These are phyloP conservation scores for Orestias chungarensis DNA, from an alignment of 2,797 vertebrate genomes.

Conservation along the genomic window DNA sequence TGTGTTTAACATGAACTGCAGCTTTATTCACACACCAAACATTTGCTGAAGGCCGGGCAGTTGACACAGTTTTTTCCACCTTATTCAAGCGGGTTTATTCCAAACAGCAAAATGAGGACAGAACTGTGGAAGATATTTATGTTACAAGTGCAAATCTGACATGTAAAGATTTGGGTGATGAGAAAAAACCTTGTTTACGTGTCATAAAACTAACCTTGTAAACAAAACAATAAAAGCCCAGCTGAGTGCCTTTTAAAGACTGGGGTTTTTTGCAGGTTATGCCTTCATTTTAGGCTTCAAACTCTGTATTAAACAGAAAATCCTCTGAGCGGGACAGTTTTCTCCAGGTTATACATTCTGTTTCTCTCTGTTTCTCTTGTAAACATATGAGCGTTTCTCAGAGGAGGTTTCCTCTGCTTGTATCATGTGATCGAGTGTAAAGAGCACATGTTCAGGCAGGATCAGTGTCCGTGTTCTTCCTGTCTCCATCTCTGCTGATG, in stretches of 20 bases:
- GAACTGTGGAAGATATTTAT: slow-evolving; percentile 13
- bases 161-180: not conserved
- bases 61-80: slow-evolving; percentile 29
- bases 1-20: slow-evolving; percentile 17
- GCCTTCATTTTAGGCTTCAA: slow-evolving; percentile 13
- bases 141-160: not conserved
- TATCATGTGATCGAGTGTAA: slow-evolving; percentile 16
- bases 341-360: slow-evolving; percentile 4
- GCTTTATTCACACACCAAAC: slow-evolving; percentile 39
- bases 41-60: slow-evolving; percentile 32
- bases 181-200: not conserved
- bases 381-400: slow-evolving; percentile 9
- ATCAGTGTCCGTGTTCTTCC: slow-evolving; percentile 51
- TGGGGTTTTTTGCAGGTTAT: slow-evolving; percentile 15
- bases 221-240: slow-evolving; percentile 38
- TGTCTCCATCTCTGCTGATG: slow-evolving; percentile 37
- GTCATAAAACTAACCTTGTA: slow-evolving; percentile 13
- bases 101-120: slow-evolving; percentile 4
- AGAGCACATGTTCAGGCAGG: slow-evolving; percentile 23
- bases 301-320: slow-evolving; percentile 9
- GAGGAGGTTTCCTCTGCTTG: not conserved
- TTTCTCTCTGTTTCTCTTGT: slow-evolving; percentile 19
- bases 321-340: not conserved
- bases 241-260: slow-evolving; percentile 24
- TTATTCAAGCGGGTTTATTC: slow-evolving; percentile 19